Evolutionary conservation across 2,888 invertebrate genomes (phyloP).

Genomic region (Pristionchus entomophagus): DNA sequence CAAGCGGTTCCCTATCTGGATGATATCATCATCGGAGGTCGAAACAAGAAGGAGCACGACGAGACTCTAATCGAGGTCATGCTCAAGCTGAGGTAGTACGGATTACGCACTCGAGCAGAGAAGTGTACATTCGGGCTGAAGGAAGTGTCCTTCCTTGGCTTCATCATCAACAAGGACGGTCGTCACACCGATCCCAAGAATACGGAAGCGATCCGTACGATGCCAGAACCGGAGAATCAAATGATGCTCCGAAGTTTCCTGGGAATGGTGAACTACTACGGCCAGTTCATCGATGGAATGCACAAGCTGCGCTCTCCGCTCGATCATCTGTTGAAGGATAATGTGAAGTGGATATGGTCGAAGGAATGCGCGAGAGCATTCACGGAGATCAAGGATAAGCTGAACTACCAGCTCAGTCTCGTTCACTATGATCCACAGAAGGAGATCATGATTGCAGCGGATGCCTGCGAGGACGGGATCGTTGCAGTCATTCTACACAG

Average conservation of each 20-base stretch:
- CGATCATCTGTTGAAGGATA: neutral
- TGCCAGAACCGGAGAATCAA: slow-evolving; percentile 43
- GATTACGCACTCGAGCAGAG: too few relatives aligned
- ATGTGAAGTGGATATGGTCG: neutral
- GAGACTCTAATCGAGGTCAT: slow-evolving; percentile 47
- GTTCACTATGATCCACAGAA: slow-evolving; percentile 26
- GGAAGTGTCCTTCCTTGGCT: too few relatives aligned
- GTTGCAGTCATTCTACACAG: too few relatives aligned
- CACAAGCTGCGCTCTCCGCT: slow-evolving; percentile 1
- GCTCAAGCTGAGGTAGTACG: slow-evolving; percentile 46
- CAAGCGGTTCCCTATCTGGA: too few relatives aligned
- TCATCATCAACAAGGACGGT: slow-evolving; percentile 44
- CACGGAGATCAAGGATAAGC: neutral
- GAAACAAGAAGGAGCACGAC: slow-evolving; percentile 48
- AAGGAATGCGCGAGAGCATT: neutral
- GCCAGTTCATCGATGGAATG: too few relatives aligned
- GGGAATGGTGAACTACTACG: slow-evolving; percentile 48
- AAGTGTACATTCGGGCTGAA: too few relatives aligned
- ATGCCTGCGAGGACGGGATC: slow-evolving; percentile 31
- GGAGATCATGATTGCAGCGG: slow-evolving; percentile 35
- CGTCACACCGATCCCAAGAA: too few relatives aligned
- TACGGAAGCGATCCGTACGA: too few relatives aligned
- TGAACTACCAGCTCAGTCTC: too few relatives aligned
- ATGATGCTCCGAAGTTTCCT: slow-evolving; percentile 49
- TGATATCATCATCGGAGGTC: too few relatives aligned